Base-by-base conservation (phyloP, 2,113 vertebrate species). In the Grammomys surdaster region DNA sequence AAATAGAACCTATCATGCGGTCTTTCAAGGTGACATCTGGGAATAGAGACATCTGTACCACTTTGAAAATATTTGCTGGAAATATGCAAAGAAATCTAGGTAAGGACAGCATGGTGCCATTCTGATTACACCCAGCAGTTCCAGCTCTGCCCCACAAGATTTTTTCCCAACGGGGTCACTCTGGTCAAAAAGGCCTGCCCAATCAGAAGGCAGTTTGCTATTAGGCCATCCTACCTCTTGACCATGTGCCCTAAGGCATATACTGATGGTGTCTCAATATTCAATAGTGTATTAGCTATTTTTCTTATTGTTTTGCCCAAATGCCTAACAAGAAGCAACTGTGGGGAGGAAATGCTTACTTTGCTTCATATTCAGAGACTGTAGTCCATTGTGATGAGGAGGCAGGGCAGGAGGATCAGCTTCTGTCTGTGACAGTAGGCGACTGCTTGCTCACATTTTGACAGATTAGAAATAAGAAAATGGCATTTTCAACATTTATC, bases 401-500 rank as follows among this genome's bases (percentile, higher is more conserved):
- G 77, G 1, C 48, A 36, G 16, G 13, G 76, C 28, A 80, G 77
- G 31, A 36, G 51, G 46, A 56, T 9, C 51, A 56, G 31, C 31
- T 56, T 81, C 48, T 81, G 51, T 81, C 78, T 36, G 17, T 56
- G 48, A 8, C 40, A 76, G 20, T 9, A 76, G 43, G 43, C 24
- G 4, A 46, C 10, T 14, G 75, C 40, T 76, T 46, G 40, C 20
- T 75, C 72, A 73, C 75, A 48, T 31, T 11, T 77, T 48, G 75
- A 48, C 46, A 48, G 12, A 77, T 75, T 26, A 77, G 75, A 46
- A 77, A 48, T 12, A 65, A 65, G 63, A 28, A 26, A 65, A 65
- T 28, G 63, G 90, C 85, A 93, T 97, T 97, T 96, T 96, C 97
- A 98, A 97, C 94, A 96, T 96, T 96, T 98, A 72, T 93, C 96